Percentiles rank a stretch among this genome's conserved stretches.
phyloP scores from a whole-genome alignment of 1,140 invertebrate genomes.

The Brachystomella parvula region DNA sequence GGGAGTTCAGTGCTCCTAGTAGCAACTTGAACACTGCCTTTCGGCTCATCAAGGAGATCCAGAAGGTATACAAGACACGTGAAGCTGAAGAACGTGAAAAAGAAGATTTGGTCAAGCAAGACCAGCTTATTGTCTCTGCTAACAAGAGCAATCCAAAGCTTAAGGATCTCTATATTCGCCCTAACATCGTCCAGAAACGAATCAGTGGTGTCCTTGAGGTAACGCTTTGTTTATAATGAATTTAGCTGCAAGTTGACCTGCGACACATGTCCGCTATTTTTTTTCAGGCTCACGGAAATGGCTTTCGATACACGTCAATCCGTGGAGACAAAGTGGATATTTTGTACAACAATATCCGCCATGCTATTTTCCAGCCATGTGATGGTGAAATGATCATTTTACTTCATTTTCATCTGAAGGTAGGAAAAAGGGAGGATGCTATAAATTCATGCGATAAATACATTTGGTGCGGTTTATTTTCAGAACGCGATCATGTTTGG shows the following conservation, averaged over 20 bases:
- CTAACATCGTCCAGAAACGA: constrained; percentile 95
- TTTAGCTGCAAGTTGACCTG: no score
- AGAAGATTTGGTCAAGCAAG: constrained; percentile 97
- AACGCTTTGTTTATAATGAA: neutral
- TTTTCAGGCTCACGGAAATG: constrained; percentile 95
- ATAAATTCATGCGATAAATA: no score
- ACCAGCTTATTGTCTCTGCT: constrained; percentile 87
- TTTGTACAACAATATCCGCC: constrained; percentile 98
- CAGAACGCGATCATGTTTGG: constrained; percentile 97
- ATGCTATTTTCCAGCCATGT: constrained; percentile 99
- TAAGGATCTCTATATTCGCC: constrained; percentile 96
- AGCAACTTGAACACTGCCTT: constrained; percentile 94
- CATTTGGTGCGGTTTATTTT: constrained; percentile 34
- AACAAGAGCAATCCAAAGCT: constrained; percentile 97
- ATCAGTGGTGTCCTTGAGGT: constrained; percentile 62
- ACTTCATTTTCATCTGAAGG: constrained; percentile 95
- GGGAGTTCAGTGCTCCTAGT: constrained; percentile 88
- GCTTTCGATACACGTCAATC: constrained; percentile 95
- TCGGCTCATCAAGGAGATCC: constrained; percentile 96
- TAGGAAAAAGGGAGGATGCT: constrained; percentile 40
- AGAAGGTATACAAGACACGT: constrained; percentile 95
- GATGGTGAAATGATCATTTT: constrained; percentile 99
- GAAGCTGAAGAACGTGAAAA: constrained; percentile 98
- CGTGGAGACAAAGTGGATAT: constrained; percentile 99
- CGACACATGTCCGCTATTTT: no score